phyloP scores from a whole-genome alignment of 2,797 vertebrate genomes.

The Malacoraja senta region DNA sequence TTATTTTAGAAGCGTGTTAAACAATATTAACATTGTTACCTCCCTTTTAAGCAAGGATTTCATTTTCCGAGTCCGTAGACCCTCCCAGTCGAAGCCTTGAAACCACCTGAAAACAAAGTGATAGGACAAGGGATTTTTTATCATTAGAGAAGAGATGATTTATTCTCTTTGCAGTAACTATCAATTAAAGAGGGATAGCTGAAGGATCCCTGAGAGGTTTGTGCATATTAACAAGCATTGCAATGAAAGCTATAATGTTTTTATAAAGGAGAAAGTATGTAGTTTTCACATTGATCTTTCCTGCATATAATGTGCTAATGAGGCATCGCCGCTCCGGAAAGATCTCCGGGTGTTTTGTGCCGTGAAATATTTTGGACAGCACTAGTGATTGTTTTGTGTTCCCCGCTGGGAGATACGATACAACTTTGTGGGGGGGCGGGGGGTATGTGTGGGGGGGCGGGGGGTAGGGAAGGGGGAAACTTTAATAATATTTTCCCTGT shows the following conservation, averaged over 20 bases:
- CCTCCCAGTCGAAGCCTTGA: constrained; percentile 71
- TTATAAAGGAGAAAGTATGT: neutral
- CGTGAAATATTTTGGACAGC: neutral
- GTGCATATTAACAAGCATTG: neutral
- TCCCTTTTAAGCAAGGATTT: constrained; percentile 60
- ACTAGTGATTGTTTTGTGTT: neutral
- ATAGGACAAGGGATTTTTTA: neutral
- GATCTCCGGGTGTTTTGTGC: neutral
- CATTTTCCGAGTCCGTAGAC: constrained; percentile 57
- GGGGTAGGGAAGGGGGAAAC: too few species aligned
- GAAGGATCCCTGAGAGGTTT: too few species aligned
- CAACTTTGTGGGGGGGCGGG: too few species aligned
- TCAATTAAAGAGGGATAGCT: neutral
- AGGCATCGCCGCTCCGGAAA: neutral
- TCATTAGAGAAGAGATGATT: neutral
- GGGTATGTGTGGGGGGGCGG: too few species aligned
- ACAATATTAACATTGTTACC: constrained; percentile 46
- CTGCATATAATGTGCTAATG: neutral
- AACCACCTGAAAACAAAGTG: constrained; percentile 58
- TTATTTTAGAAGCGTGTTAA: neutral
- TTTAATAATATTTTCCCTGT: too few species aligned
- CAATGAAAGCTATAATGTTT: neutral
- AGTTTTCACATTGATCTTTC: neutral
- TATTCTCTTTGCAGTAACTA: neutral
- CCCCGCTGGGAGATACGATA: neutral